phyloP scores from a whole-genome alignment of 2,113 vertebrate genomes.

The Jaculus jaculus region DNA sequence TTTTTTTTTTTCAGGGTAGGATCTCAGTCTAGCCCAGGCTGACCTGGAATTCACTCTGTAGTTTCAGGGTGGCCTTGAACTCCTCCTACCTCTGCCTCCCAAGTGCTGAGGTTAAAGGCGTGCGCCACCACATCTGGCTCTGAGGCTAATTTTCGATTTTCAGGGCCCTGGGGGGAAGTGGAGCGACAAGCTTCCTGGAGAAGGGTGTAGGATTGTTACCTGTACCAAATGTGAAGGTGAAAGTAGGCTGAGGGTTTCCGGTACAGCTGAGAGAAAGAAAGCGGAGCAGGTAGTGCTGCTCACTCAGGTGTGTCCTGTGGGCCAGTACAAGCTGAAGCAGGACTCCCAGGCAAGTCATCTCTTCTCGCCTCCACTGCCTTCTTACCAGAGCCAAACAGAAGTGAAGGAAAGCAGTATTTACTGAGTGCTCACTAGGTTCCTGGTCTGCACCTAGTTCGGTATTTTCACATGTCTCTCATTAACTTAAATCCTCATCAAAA shows the following conservation, averaged over 20 bases:
- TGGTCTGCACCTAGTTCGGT: not conserved
- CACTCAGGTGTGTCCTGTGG: not conserved
- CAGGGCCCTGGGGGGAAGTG: not conserved
- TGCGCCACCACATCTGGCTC: not conserved
- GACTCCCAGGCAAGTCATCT: not conserved
- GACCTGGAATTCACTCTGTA: no score
- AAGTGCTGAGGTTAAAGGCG: no score
- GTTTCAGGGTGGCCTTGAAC: no score
- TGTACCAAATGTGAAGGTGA: not conserved
- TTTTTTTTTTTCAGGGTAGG: no score
- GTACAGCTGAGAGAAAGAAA: not conserved
- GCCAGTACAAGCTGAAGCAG: not conserved
- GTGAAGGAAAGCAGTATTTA: not conserved
- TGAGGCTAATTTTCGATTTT: conserved; percentile 13
- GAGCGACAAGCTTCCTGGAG: conserved; percentile 1
- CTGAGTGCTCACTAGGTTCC: conserved; percentile 2
- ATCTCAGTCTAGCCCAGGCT: no score
- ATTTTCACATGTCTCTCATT: conserved; percentile 18
- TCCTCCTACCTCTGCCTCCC: no score
- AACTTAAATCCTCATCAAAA: conserved; percentile 38
- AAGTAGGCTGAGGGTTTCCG: not conserved
- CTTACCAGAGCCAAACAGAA: not conserved
- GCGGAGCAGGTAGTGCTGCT: not conserved
- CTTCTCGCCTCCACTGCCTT: not conserved
- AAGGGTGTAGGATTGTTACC: not conserved